A percentile compares a stretch with the other conserved stretches of the same genome.
phyloP scores from a whole-genome alignment of 1,140 invertebrate species.

The Orussus abietinus region DNA sequence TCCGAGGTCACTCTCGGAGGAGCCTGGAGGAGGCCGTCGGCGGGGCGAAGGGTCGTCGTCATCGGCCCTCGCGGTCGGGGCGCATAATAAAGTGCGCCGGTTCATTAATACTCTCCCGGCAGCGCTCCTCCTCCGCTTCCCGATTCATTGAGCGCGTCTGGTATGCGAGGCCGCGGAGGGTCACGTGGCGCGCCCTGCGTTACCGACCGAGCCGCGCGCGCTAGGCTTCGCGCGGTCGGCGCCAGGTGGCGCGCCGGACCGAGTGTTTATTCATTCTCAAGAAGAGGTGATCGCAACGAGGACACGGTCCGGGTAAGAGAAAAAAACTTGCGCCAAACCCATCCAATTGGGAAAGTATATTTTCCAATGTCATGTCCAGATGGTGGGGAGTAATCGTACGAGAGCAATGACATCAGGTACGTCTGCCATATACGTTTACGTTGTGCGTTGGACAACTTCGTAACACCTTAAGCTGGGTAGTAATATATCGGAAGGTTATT shows the following conservation, averaged over 20 bases:
- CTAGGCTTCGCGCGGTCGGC: slow-evolving; percentile 22
- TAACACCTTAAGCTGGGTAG: no score
- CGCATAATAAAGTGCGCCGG: slow-evolving; percentile 14
- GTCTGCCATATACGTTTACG: no score
- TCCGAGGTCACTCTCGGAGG: slow-evolving; percentile 9
- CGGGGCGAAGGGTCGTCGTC: no score
- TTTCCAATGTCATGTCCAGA: no score
- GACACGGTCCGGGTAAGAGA: slow-evolving; percentile 8
- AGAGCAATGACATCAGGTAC: no score
- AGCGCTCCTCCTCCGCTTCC: slow-evolving; percentile 19
- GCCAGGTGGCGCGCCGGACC: slow-evolving; percentile 21
- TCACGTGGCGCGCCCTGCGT: no score
- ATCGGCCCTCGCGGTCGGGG: slow-evolving; percentile 5
- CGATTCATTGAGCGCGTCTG: slow-evolving; percentile 43
- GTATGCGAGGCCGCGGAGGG: slow-evolving; percentile 40
- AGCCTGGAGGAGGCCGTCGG: no score
- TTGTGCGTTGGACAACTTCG: no score
- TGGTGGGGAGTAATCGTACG: no score
- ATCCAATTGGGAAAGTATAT: no score
- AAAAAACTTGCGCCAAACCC: slow-evolving; percentile 15
- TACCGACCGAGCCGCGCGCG: slow-evolving; percentile 24
- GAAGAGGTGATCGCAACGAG: slow-evolving; percentile 24
- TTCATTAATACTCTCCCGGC: slow-evolving; percentile 29
- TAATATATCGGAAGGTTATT: no score
- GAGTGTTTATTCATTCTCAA: no score